Percentiles rank a stretch among this genome's conserved stretches.
phyloP scores from a whole-genome alignment of 2,113 vertebrate species.

The Lepisosteus osseus region DNA sequence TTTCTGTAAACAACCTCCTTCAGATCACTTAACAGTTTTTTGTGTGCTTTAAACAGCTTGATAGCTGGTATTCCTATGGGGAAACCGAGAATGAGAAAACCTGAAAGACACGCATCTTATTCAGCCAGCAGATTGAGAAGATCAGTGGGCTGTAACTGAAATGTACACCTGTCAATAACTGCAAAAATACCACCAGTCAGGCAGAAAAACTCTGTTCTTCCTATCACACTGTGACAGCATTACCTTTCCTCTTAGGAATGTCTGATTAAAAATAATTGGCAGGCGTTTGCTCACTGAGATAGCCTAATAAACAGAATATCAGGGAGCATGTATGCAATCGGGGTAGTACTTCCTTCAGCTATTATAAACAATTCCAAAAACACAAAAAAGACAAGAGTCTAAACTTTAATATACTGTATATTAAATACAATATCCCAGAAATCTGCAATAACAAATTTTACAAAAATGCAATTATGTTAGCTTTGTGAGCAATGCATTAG shows the following conservation, averaged over 20 bases:
- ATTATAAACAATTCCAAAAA: background rate
- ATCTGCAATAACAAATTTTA: no score
- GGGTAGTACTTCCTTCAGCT: background rate
- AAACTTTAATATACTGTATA: no score
- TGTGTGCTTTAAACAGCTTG: background rate
- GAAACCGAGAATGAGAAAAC: constrained; percentile 10
- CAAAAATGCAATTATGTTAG: no score
- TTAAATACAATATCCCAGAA: no score
- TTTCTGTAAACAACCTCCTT: background rate
- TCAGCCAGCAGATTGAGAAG: constrained; percentile 18
- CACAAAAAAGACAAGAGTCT: no score
- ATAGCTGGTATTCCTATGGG: constrained; percentile 10
- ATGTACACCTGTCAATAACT: constrained; percentile 27
- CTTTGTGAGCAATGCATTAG: no score
- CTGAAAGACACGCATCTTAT: constrained; percentile 12
- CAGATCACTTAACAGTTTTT: background rate
- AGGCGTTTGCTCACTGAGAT: background rate
- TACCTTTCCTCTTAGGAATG: background rate
- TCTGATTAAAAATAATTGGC: constrained; percentile 8
- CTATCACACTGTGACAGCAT: background rate
- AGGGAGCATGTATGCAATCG: background rate
- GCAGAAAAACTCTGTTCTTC: background rate
- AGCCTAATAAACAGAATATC: background rate
- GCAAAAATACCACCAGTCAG: constrained; percentile 20
- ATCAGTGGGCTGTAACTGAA: constrained; percentile 17